A percentile compares a stretch with the other conserved stretches of the same genome.
Evolutionary conservation across 2,888 invertebrate species (phyloP).

Genomic region (Drymonia ruficornis): DNA sequence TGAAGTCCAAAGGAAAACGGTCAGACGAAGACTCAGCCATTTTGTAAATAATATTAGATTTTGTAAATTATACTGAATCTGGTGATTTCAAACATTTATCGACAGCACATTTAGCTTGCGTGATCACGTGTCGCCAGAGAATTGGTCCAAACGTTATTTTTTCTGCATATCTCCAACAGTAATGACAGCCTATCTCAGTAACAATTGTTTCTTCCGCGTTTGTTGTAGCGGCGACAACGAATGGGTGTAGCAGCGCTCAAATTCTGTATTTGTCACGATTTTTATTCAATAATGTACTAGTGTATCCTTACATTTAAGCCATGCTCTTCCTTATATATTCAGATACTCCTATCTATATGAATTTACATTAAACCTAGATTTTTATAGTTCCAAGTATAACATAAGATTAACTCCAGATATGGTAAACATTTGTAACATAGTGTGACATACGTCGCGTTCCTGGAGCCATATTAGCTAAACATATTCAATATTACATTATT

Average conservation of each 20-base stretch:
- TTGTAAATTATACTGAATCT: slow-evolving; percentile 64
- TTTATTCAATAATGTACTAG: slow-evolving; percentile 19
- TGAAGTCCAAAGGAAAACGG: too few species aligned
- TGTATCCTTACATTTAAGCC: slow-evolving; percentile 28
- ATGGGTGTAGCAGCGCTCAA: slow-evolving; percentile 32
- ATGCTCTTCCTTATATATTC: slow-evolving; percentile 42
- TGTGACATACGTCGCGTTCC: slow-evolving; percentile 19
- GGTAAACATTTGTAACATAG: slow-evolving; percentile 20
- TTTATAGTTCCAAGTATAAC: slow-evolving; percentile 34
- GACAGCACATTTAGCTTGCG: slow-evolving; percentile 34
- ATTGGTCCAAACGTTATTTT: slow-evolving; percentile 44
- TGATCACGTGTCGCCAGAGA: slow-evolving; percentile 37
- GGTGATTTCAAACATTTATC: slow-evolving; percentile 44
- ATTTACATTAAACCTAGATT: slow-evolving; percentile 33
- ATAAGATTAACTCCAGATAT: slow-evolving; percentile 25
- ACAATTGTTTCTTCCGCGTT: too few species aligned
- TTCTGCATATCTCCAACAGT: slow-evolving; percentile 22
- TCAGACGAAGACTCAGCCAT: too few species aligned
- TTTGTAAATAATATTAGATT: slow-evolving; percentile 75
- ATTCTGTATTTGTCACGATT: slow-evolving; percentile 21
- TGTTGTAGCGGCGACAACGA: neutral
- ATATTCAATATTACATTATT: slow-evolving; percentile 36
- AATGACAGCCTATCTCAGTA: neutral
- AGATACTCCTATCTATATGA: slow-evolving; percentile 30
- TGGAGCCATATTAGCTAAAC: slow-evolving; percentile 40